A percentile compares a stretch with the other conserved stretches of the same genome.
These are phyloP conservation scores for Xenops minutus DNA, from an alignment of 2,797 vertebrate species.

Conservation along the genomic window DNA sequence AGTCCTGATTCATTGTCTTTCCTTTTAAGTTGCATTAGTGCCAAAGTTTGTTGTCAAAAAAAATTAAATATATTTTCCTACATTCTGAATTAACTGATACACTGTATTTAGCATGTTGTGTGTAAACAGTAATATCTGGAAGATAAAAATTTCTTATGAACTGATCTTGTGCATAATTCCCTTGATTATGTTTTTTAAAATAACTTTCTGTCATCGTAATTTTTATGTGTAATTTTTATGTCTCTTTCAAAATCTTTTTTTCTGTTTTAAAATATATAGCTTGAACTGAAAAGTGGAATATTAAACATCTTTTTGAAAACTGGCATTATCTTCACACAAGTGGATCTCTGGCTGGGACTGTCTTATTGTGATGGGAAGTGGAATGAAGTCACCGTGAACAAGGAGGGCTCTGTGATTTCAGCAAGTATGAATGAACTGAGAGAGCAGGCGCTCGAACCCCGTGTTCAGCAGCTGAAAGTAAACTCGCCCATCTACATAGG, in stretches of 20 bases:
- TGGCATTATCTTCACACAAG: constrained; percentile 71
- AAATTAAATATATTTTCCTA: not conserved
- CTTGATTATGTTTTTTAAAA: not conserved
- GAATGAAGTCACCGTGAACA: constrained; percentile 81
- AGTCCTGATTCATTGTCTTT: not conserved
- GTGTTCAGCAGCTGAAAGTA: constrained; percentile 67
- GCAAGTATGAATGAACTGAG: constrained; percentile 77
- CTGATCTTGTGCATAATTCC: not conserved
- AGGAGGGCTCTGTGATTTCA: constrained; percentile 74
- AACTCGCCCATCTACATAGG: constrained; percentile 85
- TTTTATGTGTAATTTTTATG: not conserved
- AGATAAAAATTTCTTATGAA: not conserved
- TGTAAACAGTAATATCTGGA: not conserved
- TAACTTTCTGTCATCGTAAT: not conserved
- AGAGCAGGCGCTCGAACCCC: constrained; percentile 60
- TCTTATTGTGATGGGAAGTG: constrained; percentile 89
- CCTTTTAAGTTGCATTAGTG: not conserved
- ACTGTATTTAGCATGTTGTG: not conserved
- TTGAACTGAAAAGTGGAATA: constrained; percentile 84
- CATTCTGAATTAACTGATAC: not conserved
- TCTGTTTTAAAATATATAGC: constrained; percentile 71
- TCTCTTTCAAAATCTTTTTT: not conserved
- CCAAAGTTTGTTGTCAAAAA: constrained; percentile 9
- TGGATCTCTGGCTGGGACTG: constrained; percentile 85
- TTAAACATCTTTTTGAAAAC: constrained; percentile 80